Evolutionary conservation across 2,113 vertebrate species (phyloP).

Genomic region (Alectura lathami): DNA sequence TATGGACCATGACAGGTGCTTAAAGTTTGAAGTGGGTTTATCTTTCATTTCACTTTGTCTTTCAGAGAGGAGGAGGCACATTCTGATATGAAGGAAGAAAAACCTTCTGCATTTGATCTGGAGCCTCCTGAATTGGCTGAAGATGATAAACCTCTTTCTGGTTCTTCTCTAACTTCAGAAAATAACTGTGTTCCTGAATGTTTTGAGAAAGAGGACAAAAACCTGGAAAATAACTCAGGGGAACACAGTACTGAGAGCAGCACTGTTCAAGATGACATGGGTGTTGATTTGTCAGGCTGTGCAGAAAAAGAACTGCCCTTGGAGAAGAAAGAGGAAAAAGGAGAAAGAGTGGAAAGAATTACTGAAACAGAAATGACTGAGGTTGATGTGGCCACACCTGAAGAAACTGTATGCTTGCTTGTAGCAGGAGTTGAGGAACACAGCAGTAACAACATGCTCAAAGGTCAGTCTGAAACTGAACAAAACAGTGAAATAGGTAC

Average conservation of each 20-base stretch:
- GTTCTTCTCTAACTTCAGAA: not conserved
- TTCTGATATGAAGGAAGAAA: slow-evolving; percentile 56
- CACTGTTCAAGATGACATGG: not conserved
- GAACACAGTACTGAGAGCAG: not conserved
- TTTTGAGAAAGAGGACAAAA: slow-evolving; percentile 48
- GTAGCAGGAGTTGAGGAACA: slow-evolving; percentile 18
- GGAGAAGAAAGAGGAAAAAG: slow-evolving; percentile 31
- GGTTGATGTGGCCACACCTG: not conserved
- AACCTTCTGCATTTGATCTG: not conserved
- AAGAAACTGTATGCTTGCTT: not conserved
- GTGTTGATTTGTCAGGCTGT: slow-evolving; percentile 10
- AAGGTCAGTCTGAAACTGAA: slow-evolving; percentile 29
- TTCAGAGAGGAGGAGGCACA: slow-evolving; percentile 62
- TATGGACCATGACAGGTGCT: not conserved
- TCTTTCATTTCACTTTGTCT: slow-evolving; percentile 26
- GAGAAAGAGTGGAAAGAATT: not conserved
- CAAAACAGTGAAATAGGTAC: not conserved
- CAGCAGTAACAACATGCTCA: not conserved
- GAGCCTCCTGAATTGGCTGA: slow-evolving; percentile 40
- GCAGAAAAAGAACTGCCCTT: slow-evolving; percentile 1
- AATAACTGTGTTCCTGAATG: not conserved
- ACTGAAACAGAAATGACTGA: not conserved
- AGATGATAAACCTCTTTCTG: slow-evolving; percentile 3
- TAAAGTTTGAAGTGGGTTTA: not conserved
- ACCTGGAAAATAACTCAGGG: not conserved